phyloP scores from a whole-genome alignment of 2,113 vertebrate species.

The Tichodroma muraria region DNA sequence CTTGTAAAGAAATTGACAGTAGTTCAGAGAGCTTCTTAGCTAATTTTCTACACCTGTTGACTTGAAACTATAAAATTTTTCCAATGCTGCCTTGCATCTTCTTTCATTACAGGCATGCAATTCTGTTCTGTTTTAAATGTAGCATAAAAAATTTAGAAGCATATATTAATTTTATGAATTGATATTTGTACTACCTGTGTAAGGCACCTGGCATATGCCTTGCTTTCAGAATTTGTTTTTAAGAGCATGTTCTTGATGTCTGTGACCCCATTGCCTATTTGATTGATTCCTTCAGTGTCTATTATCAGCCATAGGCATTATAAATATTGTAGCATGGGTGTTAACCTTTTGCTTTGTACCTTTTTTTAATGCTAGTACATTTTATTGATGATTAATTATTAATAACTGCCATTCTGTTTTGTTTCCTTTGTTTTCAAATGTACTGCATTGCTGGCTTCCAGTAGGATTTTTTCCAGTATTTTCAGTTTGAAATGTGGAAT shows the following conservation, averaged over 20 bases:
- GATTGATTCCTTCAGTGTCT: not conserved
- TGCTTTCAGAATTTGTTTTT: not conserved
- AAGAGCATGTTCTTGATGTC: not conserved
- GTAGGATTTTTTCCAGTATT: not conserved
- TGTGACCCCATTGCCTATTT: not conserved
- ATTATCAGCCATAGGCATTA: not conserved
- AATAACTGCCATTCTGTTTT: not conserved
- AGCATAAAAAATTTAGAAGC: not conserved
- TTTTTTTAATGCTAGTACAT: not conserved
- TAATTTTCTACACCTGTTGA: not conserved
- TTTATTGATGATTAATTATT: not conserved
- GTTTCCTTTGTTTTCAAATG: not conserved
- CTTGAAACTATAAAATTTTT: not conserved
- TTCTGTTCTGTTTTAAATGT: not conserved
- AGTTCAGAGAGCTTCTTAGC: not conserved
- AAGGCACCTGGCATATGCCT: not conserved
- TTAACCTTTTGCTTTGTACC: not conserved
- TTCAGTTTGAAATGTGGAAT: not conserved
- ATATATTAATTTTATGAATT: not conserved
- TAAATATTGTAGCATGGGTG: not conserved
- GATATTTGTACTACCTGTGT: not conserved
- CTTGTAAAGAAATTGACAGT: not conserved
- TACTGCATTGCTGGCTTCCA: not conserved
- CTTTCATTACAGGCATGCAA: not conserved
- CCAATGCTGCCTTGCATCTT: not conserved